A percentile compares a stretch with the other conserved stretches of the same genome.
These are phyloP conservation scores for Rallus limicola DNA, from an alignment of 2,113 vertebrate genomes.

Conservation along the genomic window DNA sequence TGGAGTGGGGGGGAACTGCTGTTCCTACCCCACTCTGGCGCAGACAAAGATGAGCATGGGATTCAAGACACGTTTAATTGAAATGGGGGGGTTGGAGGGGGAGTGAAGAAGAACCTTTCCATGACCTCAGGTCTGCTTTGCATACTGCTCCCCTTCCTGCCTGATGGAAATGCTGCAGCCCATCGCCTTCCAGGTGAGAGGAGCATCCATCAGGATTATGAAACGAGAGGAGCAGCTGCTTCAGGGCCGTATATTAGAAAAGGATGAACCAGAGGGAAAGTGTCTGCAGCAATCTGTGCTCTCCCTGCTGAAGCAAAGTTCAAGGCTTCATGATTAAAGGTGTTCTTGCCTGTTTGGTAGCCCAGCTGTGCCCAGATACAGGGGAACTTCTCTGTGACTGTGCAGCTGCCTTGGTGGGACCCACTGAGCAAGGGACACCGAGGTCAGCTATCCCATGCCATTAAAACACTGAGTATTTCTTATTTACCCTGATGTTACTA, in stretches of 20 bases:
- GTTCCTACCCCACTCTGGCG: too few species aligned
- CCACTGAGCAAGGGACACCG: fast-evolving
- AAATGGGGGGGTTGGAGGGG: fast-evolving
- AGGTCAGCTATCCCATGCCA: fast-evolving
- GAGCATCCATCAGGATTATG: background rate
- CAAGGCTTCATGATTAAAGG: background rate
- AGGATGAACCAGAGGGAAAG: background rate
- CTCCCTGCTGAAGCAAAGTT: background rate
- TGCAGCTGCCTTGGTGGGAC: background rate
- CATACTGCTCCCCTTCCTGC: background rate
- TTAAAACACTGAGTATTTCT: background rate
- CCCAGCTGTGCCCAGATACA: background rate
- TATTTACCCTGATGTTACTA: fast-evolving
- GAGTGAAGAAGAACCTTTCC: background rate
- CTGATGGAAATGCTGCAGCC: background rate
- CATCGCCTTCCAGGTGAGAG: background rate
- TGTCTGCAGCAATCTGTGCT: background rate
- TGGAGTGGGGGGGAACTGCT: fast-evolving
- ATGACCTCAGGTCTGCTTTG: background rate
- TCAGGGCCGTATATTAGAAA: background rate
- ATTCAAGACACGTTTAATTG: fast-evolving
- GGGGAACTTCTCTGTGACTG: background rate
- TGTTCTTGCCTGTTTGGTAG: background rate
- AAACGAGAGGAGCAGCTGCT: background rate
- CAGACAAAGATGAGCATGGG: background rate